These are phyloP conservation scores for Acridotheres tristis DNA, from an alignment of 2,797 vertebrate genomes.

Conservation along the genomic window DNA sequence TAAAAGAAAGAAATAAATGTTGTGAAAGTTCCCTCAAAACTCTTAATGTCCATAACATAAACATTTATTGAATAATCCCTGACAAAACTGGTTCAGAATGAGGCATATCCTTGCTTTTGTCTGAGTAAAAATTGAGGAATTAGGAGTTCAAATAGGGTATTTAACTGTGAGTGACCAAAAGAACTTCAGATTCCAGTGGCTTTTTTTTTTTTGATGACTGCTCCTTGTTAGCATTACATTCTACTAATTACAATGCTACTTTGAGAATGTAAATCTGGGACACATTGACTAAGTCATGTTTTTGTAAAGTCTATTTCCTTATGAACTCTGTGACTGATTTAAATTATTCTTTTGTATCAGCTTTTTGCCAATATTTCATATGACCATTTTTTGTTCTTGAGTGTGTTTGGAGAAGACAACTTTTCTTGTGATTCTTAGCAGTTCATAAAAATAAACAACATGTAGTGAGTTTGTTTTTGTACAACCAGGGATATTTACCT, in stretches of 20 bases:
- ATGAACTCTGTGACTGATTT: not conserved
- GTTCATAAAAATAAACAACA: not conserved
- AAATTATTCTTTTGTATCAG: not conserved
- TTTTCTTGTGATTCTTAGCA: constrained; percentile 5
- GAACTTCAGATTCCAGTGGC: not conserved
- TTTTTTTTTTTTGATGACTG: not conserved
- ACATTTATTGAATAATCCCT: not conserved
- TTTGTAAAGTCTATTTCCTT: not conserved
- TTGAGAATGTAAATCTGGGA: not conserved
- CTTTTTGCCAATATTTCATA: not conserved
- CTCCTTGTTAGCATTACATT: not conserved
- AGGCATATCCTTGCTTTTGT: not conserved
- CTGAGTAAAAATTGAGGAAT: not conserved
- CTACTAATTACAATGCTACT: not conserved
- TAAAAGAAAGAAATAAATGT: not conserved
- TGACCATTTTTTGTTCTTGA: not conserved
- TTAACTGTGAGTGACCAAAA: not conserved
- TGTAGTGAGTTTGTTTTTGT: not conserved
- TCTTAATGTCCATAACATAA: not conserved
- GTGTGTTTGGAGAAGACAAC: not conserved
- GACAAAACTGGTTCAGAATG: not conserved
- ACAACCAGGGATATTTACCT: not conserved
- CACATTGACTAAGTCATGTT: not conserved
- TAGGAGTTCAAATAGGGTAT: not conserved
- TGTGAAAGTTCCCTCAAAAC: not conserved